phyloP scores from a whole-genome alignment of 1,140 invertebrate species.

The Drosophila burlai region DNA sequence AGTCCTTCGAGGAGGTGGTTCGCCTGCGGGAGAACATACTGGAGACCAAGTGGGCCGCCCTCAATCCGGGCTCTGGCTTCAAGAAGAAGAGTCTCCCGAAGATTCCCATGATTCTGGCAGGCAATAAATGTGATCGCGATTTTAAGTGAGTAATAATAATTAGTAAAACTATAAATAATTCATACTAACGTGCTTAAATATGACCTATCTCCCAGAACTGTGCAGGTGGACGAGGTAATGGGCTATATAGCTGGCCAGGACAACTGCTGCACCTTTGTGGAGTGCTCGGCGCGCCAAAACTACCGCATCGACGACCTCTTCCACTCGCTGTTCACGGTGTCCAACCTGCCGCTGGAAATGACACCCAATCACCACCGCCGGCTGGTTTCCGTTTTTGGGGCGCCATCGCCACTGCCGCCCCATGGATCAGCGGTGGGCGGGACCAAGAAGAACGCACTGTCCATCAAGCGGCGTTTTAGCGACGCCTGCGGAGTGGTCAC shows the following conservation, averaged over 20 bases:
- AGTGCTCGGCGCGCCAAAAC: conserved; percentile 93
- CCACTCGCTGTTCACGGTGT: conserved; percentile 91
- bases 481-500: conserved; percentile 94
- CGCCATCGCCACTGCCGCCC: conserved; percentile 89
- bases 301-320: conserved; percentile 92
- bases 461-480: conserved; percentile 91
- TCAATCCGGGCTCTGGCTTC: conserved; percentile 87
- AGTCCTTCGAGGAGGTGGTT: conserved; percentile 94
- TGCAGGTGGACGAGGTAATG: conserved; percentile 89
- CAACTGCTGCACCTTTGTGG: conserved; percentile 91
- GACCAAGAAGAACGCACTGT: conserved; percentile 91
- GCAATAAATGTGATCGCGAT: conserved; percentile 93
- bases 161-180: too few relatives aligned
- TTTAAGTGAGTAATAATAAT: conserved; percentile 86
- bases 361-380: conserved; percentile 93
- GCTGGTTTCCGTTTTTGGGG: conserved; percentile 89
- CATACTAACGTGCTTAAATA: neutral
- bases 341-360: conserved; percentile 93
- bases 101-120: conserved; percentile 93
- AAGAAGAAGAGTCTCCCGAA: conserved; percentile 88
- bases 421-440: conserved; percentile 88
- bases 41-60: conserved; percentile 91
- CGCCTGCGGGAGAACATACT: conserved; percentile 92
- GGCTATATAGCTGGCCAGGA: conserved; percentile 90
- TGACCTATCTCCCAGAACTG: conserved; percentile 86